phyloP scores from a whole-genome alignment of 2,113 vertebrate species.

The Megaleporinus macrocephalus region DNA sequence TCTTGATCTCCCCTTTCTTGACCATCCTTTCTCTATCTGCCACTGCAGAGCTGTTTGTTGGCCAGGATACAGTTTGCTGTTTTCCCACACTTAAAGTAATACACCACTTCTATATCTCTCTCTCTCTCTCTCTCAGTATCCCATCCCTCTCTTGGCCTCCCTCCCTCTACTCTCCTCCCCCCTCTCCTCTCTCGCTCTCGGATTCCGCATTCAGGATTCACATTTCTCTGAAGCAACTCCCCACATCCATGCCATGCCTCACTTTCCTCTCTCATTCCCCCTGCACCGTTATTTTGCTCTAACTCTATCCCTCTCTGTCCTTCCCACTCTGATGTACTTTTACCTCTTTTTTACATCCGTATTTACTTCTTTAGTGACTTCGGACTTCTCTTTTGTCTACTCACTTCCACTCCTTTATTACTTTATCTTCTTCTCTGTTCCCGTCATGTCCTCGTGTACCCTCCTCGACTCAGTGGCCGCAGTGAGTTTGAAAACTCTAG shows the following conservation, averaged over 20 bases:
- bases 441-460: neutral
- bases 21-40: slow-evolving; percentile 39
- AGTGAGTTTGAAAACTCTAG: neutral
- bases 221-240: slow-evolving; percentile 72
- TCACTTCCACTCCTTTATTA: neutral
- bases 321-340: slow-evolving; percentile 45
- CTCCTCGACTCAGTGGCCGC: neutral
- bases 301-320: neutral
- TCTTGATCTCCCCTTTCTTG: slow-evolving; percentile 18
- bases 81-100: slow-evolving; percentile 34
- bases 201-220: slow-evolving; percentile 75
- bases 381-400: slow-evolving; percentile 10
- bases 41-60: slow-evolving; percentile 22
- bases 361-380: slow-evolving; percentile 32
- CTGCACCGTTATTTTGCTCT: slow-evolving; percentile 6
- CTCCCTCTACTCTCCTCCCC: slow-evolving; percentile 34
- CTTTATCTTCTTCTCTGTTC: neutral
- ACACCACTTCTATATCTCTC: slow-evolving; percentile 53
- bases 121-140: slow-evolving; percentile 30
- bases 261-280: slow-evolving; percentile 30
- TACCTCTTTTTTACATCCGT: neutral
- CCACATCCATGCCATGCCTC: slow-evolving; percentile 46
- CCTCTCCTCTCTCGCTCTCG: slow-evolving; percentile 55
- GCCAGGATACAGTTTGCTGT: slow-evolving; percentile 54
- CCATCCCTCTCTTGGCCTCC: slow-evolving; percentile 44